phyloP scores from a whole-genome alignment of 1,140 invertebrate species.

The Paramacrobiotus metropolitanus region DNA sequence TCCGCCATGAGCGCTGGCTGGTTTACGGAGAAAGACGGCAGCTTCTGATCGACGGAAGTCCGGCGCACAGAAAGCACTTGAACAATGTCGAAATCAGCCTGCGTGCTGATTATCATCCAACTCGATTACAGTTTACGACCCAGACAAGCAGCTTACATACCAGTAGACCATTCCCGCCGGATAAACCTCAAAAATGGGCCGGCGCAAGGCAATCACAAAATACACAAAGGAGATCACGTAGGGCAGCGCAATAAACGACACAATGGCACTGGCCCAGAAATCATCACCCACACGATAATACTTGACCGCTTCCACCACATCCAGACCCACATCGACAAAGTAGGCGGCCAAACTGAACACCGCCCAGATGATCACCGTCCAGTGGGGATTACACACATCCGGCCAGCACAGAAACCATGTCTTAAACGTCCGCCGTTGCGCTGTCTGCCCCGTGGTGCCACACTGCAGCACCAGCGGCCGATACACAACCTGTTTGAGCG shows the following conservation, averaged over 20 bases:
- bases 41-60: no score
- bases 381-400: neutral
- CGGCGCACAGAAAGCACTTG: no score
- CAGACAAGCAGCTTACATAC: neutral
- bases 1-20: no score
- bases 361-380: neutral
- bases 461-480: neutral
- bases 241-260: neutral
- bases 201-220: neutral
- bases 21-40: no score
- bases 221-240: neutral
- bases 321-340: neutral
- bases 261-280: neutral
- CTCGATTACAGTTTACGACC: neutral
- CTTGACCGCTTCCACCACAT: neutral
- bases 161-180: neutral
- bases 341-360: neutral
- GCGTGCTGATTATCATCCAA: no score
- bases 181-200: neutral
- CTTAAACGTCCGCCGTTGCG: neutral
- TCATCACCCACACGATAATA: neutral
- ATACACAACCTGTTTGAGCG: neutral
- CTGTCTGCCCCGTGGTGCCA: neutral
- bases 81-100: no score
- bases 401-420: neutral